Base-by-base conservation (phyloP, 2,888 invertebrate species). In the Drosophila mayaguana region DNA sequence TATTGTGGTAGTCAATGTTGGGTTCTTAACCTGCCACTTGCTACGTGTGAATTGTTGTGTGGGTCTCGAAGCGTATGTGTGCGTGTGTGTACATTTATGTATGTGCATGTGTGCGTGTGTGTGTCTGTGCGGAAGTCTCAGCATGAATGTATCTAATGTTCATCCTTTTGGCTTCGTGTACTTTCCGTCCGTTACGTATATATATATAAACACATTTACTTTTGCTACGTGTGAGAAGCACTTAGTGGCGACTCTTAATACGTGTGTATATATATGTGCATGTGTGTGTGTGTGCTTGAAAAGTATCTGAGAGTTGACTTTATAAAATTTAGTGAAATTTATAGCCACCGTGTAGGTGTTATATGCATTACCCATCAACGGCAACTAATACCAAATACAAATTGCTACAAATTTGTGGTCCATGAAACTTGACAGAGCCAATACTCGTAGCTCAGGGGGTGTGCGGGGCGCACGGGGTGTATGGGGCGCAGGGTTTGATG, bases 81-180 rank as follows among this genome's bases (percentile, higher is more conserved):
- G 51, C 62, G 45, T 50, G 54, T 54, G 16, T 61, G 7, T 70
- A 6, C 6, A 2, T 20, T 3, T 43, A 43, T 20, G 14, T 68
- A 55, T 66, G 40, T 61, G 6, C 11, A 34, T 12, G 12, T 3
- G 4, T 36, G 50, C 60, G 42, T 42, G 51, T 51, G 16, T 61
- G 20, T 60, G 50, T 69, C 51, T 72, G 63, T 67, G 75, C 67
- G 88, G 81, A 81, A 81, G 86, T 85, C 83, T 82, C 72, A 80
- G 76, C 86, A 83, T 80, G 88, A 80, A 88, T 84, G 88, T 88
- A 85, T 84, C 80, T 84, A 88, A 84, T 84, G 84, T 77, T 88
- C 83, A 84, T 85, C 86, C 84, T 85, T 83, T 85, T 85, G 77
- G 69, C 80, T 78, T 67, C 80, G 62, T 80, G 72, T 85, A 75